These are phyloP conservation scores for Amia ocellicauda DNA, from an alignment of 2,113 vertebrate genomes.

Conservation along the genomic window DNA sequence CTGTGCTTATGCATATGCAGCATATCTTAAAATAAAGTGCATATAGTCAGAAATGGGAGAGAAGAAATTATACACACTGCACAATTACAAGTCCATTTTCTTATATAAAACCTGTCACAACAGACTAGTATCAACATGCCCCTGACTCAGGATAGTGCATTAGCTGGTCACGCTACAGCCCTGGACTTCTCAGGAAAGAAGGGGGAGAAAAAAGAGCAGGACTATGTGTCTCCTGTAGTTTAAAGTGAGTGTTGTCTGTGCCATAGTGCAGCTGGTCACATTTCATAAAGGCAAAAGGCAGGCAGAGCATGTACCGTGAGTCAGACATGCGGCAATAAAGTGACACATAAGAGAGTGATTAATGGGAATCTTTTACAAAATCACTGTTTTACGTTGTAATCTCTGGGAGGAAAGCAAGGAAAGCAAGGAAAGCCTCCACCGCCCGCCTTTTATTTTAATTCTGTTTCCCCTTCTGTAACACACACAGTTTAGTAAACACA, in stretches of 20 bases:
- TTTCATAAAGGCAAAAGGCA: background rate
- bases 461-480: background rate
- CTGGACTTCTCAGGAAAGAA: slow-evolving; percentile 18
- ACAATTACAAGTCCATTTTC: slow-evolving; percentile 47
- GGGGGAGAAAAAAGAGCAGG: slow-evolving; percentile 17
- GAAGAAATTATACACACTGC: slow-evolving; percentile 21
- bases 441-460: background rate
- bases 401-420: background rate
- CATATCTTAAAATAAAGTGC: slow-evolving; percentile 30
- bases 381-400: background rate
- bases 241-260: background rate
- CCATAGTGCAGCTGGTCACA: background rate
- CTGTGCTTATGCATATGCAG: slow-evolving; percentile 37
- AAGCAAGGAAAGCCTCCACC: background rate
- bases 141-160: slow-evolving; percentile 28
- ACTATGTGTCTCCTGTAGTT: background rate
- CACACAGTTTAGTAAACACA: background rate
- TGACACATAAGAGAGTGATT: background rate
- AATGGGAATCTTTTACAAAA: background rate
- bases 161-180: slow-evolving; percentile 34
- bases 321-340: background rate
- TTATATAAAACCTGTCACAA: slow-evolving; percentile 55
- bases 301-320: background rate
- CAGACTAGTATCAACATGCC: slow-evolving; percentile 47
- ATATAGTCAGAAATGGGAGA: slow-evolving; percentile 25